phyloP scores from a whole-genome alignment of 2,113 vertebrate species.

The Ursus arctos region DNA sequence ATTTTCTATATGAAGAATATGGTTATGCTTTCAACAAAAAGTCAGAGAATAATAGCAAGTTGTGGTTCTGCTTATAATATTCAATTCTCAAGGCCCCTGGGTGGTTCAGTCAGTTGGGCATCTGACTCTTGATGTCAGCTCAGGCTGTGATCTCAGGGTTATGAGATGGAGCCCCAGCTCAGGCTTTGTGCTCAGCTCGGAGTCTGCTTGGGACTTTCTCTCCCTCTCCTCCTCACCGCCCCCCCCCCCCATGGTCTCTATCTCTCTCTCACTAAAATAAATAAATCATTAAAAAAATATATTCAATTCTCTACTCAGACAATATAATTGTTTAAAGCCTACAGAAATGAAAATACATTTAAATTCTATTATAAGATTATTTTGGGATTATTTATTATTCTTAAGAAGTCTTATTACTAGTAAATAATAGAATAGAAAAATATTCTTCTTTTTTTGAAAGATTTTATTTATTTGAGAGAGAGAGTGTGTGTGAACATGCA shows the following conservation, averaged over 20 bases:
- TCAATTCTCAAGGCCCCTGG: neutral
- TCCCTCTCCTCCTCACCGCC: neutral
- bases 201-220: neutral
- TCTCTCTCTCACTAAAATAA: too few relatives aligned
- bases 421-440: neutral
- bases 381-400: neutral
- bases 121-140: neutral
- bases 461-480: too few relatives aligned
- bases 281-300: too few relatives aligned
- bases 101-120: neutral
- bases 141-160: neutral
- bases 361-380: neutral
- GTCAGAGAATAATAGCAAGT: neutral
- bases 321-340: neutral
- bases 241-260: too few relatives aligned
- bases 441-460: neutral
- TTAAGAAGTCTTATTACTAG: neutral
- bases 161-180: neutral
- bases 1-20: slow-evolving; percentile 18
- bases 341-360: neutral
- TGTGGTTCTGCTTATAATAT: neutral
- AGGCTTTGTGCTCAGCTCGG: neutral
- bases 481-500: too few relatives aligned
- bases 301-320: neutral
- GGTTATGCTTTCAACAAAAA: neutral